Base-by-base conservation (phyloP, 2,113 vertebrate genomes). In the Bambusicola thoracicus region DNA sequence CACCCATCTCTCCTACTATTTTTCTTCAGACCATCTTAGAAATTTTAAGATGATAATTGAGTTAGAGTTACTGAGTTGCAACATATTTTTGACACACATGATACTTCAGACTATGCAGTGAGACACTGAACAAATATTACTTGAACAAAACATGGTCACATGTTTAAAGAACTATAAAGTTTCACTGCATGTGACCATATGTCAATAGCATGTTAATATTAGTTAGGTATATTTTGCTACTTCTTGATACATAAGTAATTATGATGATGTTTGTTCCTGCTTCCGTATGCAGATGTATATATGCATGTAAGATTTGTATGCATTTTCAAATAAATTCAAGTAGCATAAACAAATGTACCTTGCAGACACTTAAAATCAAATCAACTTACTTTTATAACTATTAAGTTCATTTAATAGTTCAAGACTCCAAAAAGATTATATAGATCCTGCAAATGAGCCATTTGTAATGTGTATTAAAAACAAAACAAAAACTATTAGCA, bases 1-100 rank as follows among this genome's bases (percentile, higher is more conserved):
- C 63, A 3, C 1, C 3, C 41, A 6, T 25, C 4, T 61, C 32
- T 36, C 18, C 2, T 22, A 2, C 10, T 29, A 1, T 8, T 8
- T 29, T 3, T 38, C 13, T 69, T 59, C 0, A 13, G 46, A 40
- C 51, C 55, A 43, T 6, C 5, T 63, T 79, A 12, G 32, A 51
- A 69, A 58, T 29, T 3, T 9, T 34, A 4, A n/a, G n/a, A 56
- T 72, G 4, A 18, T 10, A 49, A 69, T 6, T 2, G 13, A 46
- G 10, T 29, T 82, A 36, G 16, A 59, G 3, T 9, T 85, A 32
- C 16, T 30, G 16, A 25, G 5, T 38, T 62, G 18, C 11, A 81
- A 34, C 6, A 44, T 55, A 9, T 6, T 78, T 11, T 44, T 81
- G 18, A 67, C 9, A 29, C 25, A 29, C 1, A 1, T 44, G 19